Evolutionary conservation across 2,888 invertebrate species (phyloP).

Genomic region (Pyralis farinalis): DNA sequence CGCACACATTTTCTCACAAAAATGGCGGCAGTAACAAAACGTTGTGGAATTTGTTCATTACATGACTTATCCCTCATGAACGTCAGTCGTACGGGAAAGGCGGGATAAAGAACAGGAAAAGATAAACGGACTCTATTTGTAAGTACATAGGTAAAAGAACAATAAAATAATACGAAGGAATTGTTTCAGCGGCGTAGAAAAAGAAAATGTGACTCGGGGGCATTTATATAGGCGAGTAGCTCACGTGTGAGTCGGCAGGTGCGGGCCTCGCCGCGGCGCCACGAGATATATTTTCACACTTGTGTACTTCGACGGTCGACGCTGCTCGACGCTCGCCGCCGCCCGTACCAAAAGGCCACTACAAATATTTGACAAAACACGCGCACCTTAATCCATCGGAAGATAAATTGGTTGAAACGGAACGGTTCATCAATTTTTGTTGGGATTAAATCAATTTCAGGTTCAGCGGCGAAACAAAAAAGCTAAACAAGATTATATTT

Average conservation of each 20-base stretch:
- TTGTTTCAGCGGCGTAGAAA: conserved; percentile 39
- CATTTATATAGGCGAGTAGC: conserved; percentile 46
- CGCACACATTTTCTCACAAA: not conserved
- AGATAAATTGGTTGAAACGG: conserved; percentile 29
- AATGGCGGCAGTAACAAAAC: not conserved
- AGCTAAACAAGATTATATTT: conserved; percentile 6
- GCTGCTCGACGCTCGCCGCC: conserved; percentile 28
- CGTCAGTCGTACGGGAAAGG: conserved; percentile 11
- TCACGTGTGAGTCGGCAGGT: conserved; percentile 58
- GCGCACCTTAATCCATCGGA: conserved; percentile 19
- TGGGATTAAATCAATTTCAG: conserved; percentile 23
- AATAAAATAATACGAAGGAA: conserved; percentile 40
- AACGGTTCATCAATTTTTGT: conserved; percentile 32
- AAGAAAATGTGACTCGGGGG: conserved; percentile 55
- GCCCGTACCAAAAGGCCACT: conserved; percentile 40
- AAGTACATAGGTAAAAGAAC: conserved; percentile 29
- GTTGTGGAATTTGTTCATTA: conserved; percentile 9
- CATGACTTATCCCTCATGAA: conserved; percentile 11
- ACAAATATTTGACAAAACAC: conserved; percentile 26
- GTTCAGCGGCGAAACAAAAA: conserved; percentile 13
- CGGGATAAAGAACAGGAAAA: conserved; percentile 16
- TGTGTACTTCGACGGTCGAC: conserved; percentile 13
- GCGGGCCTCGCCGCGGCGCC: too few species aligned
- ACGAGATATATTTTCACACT: conserved; percentile 40
- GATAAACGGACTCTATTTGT: conserved; percentile 24